These are phyloP conservation scores for Aphis craccivora DNA, from an alignment of 1,140 invertebrate genomes.

Conservation along the genomic window DNA sequence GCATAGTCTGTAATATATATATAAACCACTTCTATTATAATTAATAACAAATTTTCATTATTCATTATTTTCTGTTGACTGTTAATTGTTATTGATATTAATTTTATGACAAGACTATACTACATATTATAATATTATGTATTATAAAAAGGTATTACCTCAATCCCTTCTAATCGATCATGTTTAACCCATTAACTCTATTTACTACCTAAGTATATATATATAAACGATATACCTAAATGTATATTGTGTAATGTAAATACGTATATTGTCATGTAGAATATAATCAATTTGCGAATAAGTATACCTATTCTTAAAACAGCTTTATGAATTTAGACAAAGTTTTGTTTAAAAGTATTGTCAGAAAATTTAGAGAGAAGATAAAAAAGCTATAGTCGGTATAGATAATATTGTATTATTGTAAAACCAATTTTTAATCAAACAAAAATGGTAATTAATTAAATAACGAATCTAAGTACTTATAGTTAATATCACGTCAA, in stretches of 20 bases:
- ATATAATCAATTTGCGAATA: background rate
- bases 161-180: background rate
- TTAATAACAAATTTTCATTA: background rate
- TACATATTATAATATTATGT: background rate
- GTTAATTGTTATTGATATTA: slow-evolving; percentile 2
- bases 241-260: background rate
- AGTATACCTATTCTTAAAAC: background rate
- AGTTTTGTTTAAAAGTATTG: background rate
- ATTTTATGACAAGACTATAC: background rate
- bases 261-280: background rate
- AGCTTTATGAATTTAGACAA: background rate
- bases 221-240: background rate
- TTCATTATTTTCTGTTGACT: background rate
- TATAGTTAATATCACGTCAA: no score
- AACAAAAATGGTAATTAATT: no score
- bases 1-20: background rate
- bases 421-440: no score
- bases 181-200: background rate
- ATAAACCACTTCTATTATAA: slow-evolving; percentile 7
- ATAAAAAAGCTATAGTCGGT: background rate
- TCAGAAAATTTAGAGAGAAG: background rate
- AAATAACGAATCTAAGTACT: no score
- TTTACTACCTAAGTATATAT: background rate
- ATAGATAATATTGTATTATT: no score
- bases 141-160: background rate